Evolutionary conservation across 1,140 invertebrate genomes (phyloP), one percentile per base, ranked within the genome.

Genomic region (Cotesia glomerata): DNA sequence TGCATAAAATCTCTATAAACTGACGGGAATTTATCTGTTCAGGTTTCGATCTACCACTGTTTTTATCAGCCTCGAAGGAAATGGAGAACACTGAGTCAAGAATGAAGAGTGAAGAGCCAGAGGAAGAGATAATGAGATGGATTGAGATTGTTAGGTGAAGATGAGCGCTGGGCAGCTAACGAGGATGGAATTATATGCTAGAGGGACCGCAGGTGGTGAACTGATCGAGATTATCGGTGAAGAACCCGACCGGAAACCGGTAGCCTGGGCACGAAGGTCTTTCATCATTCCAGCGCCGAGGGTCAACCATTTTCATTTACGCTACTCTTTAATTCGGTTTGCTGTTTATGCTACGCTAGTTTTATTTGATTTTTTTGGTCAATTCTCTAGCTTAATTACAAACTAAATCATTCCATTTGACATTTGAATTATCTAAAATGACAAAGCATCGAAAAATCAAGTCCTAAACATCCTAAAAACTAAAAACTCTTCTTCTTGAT

Each of bases 151-250:
- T 26, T 59, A 45, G 14, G 62, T 69, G 63, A 32, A 65, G 51
- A 59, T 34, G 11, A 45, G 39, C 36, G 2, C 39, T 45, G 5
- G 39, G 39, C 11, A 45, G 39, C 7, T 45, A 45, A 9, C 39
- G 5, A 45, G 39, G n/a, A 52, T 49, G 63, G 16, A 66, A 66
- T 36, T 32, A 14, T 16, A 14, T 39, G 35, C 52, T 58, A 70
- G 61, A 51, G 62, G 45, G 66, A 65, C 74, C 78, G 75, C 81
- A 82, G 83, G 81, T 82, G 82, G 69, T 72, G 73, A 74, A 62
- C 69, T 79, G 73, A 83, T 84, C 77, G 80, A 81, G 79, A 84
- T 85, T 83, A 85, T 81, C 80, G 80, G 72, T 71, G 75, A 79
- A 78, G 78, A 79, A 81, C 74, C 76, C 78, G 77, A 80, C 77